Conservation (phyloP, 35 echinoderm and acorn worm species). For the Eucidaris tribuloides region DNA sequence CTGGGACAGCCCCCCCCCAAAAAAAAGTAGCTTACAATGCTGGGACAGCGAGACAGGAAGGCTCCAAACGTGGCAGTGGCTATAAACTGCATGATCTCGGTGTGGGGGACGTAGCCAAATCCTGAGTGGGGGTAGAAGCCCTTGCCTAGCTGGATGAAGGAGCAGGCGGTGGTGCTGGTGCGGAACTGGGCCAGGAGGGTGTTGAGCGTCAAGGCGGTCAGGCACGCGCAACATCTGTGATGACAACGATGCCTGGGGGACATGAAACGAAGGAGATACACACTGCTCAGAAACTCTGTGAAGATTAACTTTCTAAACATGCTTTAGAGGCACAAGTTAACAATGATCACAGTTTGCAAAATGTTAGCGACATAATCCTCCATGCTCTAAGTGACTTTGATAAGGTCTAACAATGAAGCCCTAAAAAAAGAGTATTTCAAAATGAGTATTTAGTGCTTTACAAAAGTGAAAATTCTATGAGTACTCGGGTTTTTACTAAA, state of each 20-base stretch:
- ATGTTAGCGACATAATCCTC: too few relatives aligned
- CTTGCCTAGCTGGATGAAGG: constrained; percentile 94
- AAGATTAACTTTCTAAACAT: not conserved
- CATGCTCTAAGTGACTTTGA: too few relatives aligned
- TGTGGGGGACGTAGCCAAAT: constrained; percentile 96
- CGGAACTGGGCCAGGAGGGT: constrained; percentile 60
- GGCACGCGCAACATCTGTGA: constrained; percentile 83
- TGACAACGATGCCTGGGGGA: constrained; percentile 71
- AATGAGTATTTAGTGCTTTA: too few relatives aligned
- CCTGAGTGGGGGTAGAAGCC: constrained; percentile 89
- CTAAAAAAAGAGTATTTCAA: too few relatives aligned
- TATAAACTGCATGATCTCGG: constrained; percentile 98
- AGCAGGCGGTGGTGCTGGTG: constrained; percentile 85
- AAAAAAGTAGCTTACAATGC: constrained; percentile 45
- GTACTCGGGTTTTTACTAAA: too few relatives aligned
- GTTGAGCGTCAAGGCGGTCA: constrained; percentile 63
- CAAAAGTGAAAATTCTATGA: too few relatives aligned
- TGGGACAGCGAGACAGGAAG: constrained; percentile 78
- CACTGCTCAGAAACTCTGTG: not conserved
- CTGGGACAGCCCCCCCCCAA: too few relatives aligned
- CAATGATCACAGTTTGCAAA: too few relatives aligned
- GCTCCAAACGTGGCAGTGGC: constrained; percentile 92
- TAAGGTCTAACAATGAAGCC: too few relatives aligned
- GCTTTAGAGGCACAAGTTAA: not conserved
- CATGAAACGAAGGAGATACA: not conserved